Conservation (phyloP, 1,140 invertebrate species). For the Dryas iulia region DNA sequence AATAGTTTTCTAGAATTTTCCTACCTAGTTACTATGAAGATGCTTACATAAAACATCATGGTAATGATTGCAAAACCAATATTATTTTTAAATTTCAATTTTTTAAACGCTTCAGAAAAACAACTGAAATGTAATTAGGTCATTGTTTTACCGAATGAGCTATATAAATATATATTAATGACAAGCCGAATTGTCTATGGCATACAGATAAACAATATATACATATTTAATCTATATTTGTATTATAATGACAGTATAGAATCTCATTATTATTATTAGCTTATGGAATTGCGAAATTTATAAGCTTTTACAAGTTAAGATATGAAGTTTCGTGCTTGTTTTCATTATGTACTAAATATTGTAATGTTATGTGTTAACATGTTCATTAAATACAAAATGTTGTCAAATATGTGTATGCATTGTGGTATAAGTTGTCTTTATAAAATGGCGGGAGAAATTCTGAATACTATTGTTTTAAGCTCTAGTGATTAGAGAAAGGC, state of each 20-base stretch:
- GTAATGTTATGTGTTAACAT: neutral
- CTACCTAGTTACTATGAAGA: too few relatives aligned
- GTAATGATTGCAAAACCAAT: too few relatives aligned
- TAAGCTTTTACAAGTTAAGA: slow-evolving; percentile 17
- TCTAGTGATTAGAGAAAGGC: neutral
- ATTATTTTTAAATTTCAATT: too few relatives aligned
- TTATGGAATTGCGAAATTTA: slow-evolving; percentile 10
- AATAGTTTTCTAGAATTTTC: too few relatives aligned
- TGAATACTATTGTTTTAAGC: neutral
- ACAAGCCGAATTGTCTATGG: neutral
- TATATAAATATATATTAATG: too few relatives aligned
- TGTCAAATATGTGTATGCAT: neutral
- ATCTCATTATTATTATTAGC: slow-evolving; percentile 15
- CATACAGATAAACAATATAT: neutral
- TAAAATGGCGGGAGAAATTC: neutral
- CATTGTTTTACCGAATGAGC: too few relatives aligned
- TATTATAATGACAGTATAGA: slow-evolving; percentile 13
- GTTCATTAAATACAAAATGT: neutral
- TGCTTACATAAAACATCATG: too few relatives aligned
- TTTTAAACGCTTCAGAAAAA: too few relatives aligned
- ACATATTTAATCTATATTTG: neutral
- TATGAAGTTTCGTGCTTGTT: slow-evolving; percentile 5
- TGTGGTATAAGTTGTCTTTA: neutral
- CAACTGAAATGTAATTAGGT: too few relatives aligned
- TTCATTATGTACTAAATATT: slow-evolving; percentile 3